Conservation (phyloP, 2,113 vertebrate genomes). For the Columba livia region DNA sequence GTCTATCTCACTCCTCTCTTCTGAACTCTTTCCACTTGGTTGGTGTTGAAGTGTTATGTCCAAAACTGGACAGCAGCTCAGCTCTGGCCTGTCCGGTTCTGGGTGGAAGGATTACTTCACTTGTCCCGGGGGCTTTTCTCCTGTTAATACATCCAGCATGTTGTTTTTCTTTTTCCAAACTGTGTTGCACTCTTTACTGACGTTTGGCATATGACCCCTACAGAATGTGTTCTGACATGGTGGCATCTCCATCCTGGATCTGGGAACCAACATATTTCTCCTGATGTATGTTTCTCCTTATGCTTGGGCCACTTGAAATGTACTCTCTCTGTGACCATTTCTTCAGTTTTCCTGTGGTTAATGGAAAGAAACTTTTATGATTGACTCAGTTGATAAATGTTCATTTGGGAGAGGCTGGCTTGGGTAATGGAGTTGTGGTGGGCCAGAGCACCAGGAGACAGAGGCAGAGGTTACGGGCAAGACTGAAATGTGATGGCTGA, state of each 20-base stretch:
- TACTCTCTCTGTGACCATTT: neutral
- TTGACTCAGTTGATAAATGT: neutral
- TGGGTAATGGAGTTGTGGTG: neutral
- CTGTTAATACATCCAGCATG: neutral
- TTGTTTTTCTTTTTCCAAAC: neutral
- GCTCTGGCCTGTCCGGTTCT: neutral
- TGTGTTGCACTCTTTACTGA: neutral
- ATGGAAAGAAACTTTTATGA: neutral
- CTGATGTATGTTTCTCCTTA: fast-evolving
- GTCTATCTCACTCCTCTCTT: neutral
- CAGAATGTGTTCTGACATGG: fast-evolving
- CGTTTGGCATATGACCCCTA: neutral
- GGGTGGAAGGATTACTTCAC: neutral
- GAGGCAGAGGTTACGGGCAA: neutral
- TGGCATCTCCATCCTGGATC: neutral
- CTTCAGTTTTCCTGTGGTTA: neutral
- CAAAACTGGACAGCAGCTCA: neutral
- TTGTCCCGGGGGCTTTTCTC: neutral
- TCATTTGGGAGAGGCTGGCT: neutral
- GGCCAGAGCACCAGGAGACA: neutral
- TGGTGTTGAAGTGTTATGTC: neutral
- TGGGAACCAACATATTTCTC: neutral
- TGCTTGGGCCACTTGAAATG: neutral
- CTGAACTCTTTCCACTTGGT: neutral
- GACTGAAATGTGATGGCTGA: neutral